Conservation (phyloP, 2,113 vertebrate species). For the Uropsilus gracilis region DNA sequence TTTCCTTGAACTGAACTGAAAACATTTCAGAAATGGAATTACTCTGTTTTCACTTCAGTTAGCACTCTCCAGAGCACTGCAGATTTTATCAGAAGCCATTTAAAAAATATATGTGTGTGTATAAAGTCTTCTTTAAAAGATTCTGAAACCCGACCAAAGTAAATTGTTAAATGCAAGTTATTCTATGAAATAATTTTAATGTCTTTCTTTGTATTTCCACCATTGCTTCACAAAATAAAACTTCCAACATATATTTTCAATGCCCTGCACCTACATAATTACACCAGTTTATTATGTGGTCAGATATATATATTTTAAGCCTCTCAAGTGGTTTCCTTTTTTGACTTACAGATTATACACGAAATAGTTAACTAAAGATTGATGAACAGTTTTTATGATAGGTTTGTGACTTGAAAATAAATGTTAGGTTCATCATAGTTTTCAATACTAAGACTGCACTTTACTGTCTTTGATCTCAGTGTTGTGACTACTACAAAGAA, state of each 20-base stretch:
- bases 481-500: constrained; percentile 92
- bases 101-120: not conserved
- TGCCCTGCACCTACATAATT: not conserved
- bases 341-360: constrained; percentile 77
- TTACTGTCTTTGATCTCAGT: constrained; percentile 91
- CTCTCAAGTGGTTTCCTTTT: constrained; percentile 47
- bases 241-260: not conserved
- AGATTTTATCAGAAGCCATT: constrained; percentile 32
- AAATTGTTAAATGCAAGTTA: constrained; percentile 36
- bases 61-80: not conserved
- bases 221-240: not conserved
- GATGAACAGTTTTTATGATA: constrained; percentile 86
- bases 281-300: not conserved
- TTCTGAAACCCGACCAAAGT: constrained; percentile 43
- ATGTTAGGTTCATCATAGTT: constrained; percentile 89
- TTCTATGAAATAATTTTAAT: constrained; percentile 36
- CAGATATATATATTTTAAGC: not conserved
- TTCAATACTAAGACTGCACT: constrained; percentile 88
- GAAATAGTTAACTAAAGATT: constrained; percentile 87
- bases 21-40: not conserved
- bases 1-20: constrained; percentile 62
- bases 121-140: constrained; percentile 48
- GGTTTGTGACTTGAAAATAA: constrained; percentile 88
- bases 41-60: constrained; percentile 26
- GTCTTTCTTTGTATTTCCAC: constrained; percentile 4